Evolutionary conservation across 2,797 vertebrate genomes (phyloP), one percentile per base, ranked within the genome.

Genomic region (Argentina silus): DNA sequence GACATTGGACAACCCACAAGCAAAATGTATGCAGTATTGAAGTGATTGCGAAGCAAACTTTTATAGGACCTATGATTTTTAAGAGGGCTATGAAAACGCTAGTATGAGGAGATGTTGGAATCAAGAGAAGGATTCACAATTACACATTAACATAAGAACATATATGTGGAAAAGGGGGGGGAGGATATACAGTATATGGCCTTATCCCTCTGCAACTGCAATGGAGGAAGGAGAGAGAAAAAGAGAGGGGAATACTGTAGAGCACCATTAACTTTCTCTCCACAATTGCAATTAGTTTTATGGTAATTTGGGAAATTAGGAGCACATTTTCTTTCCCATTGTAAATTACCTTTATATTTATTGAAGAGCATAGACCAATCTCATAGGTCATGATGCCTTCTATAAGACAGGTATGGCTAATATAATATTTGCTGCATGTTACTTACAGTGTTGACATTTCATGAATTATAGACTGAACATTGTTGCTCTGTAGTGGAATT

Each of bases 51-150:
- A 78, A 73, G 55, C 23, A 0, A 21, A 65, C 66, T 50, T 80
- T 71, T 70, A 73, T 60, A 67, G 63, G 57, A 59, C 7, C 23
- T 59, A 12, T 59, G 72, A 81, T 21, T 78, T 82, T 81, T 69
- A 80, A 66, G 50, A 55, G 48, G 0, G 6, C 63, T 59, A 21
- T 82, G 70, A 81, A 77, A 82, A 72, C 66, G 53, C 53, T 7
- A 48, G 66, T 66, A 70, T 74, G 64, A 76, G 67, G 42, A 79
- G 76, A 19, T 72, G 71, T 42, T 72, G 48, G 4, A 73, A 76
- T 76, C 64, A 77, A 55, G 75, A 74, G 57, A 86, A 79, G 47
- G 48, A 74, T n/a, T n/a, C n/a, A n/a, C n/a, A 67, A 74, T 71
- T 51, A 80, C 81, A 15, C 60, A 43, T 57, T 51, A 76, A 71